Evolutionary conservation across 2,113 vertebrate species (phyloP).

Genomic region (Trichomycterus rosablanca): DNA sequence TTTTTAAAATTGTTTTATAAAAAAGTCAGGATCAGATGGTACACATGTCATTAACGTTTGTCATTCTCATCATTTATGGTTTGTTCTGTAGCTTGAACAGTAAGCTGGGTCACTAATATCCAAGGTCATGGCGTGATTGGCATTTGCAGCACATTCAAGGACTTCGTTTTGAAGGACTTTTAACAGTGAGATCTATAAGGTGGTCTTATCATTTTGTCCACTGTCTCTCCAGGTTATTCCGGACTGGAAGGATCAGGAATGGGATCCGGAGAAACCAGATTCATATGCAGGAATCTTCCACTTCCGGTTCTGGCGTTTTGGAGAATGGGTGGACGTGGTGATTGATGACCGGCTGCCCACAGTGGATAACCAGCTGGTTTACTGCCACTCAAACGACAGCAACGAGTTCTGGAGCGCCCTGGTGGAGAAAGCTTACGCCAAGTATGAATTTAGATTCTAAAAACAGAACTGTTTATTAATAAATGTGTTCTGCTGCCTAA

Average conservation of each 20-base stretch:
- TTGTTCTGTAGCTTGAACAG: too few species aligned
- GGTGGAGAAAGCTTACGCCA: constrained; percentile 97
- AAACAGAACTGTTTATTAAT: too few species aligned
- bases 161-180: too few species aligned
- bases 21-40: too few species aligned
- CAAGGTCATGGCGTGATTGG: too few species aligned
- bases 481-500: too few species aligned
- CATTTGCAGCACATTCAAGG: too few species aligned
- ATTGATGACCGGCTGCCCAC: constrained; percentile 91
- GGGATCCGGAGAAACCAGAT: constrained; percentile 74
- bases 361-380: constrained; percentile 81
- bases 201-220: background rate
- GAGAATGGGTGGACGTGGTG: constrained; percentile 91
- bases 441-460: constrained; percentile 66
- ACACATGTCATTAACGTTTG: too few species aligned
- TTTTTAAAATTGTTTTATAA: too few species aligned
- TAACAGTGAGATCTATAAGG: too few species aligned
- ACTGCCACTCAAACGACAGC: constrained; percentile 90
- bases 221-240: constrained; percentile 80
- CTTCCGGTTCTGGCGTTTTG: constrained; percentile 93
- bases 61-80: too few species aligned
- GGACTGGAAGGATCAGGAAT: constrained; percentile 93
- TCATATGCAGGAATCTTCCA: constrained; percentile 87
- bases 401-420: constrained; percentile 95
- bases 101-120: too few species aligned